phyloP scores from a whole-genome alignment of 2,113 vertebrate genomes.

The Pangasianodon hypophthalmus region DNA sequence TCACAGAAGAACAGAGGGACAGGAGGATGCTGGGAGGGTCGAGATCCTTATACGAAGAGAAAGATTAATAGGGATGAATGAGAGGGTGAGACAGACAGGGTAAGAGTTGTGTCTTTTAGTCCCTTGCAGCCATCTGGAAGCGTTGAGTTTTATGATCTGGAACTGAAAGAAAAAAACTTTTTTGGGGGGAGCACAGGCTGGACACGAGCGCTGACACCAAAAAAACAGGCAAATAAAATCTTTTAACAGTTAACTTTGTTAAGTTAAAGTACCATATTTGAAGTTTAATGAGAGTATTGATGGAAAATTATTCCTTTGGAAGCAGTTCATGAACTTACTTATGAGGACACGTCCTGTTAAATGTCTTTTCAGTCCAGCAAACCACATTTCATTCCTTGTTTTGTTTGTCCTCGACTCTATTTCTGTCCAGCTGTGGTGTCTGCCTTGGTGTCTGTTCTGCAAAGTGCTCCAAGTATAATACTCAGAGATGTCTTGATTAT shows the following conservation, averaged over 20 bases:
- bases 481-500: slow-evolving; percentile 40
- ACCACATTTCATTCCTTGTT: slow-evolving; percentile 1
- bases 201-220: neutral
- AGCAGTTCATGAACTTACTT: slow-evolving; percentile 15
- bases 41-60: slow-evolving; percentile 21
- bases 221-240: neutral
- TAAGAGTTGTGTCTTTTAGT: slow-evolving; percentile 1
- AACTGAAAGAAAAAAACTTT: neutral
- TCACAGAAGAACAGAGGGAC: slow-evolving; percentile 1
- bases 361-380: neutral
- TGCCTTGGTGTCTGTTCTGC: slow-evolving; percentile 35
- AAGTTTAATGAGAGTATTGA: neutral
- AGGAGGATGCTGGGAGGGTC: neutral
- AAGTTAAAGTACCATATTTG: neutral
- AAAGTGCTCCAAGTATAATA: slow-evolving; percentile 3
- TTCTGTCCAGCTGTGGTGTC: slow-evolving; percentile 26
- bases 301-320: neutral
- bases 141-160: neutral
- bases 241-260: neutral
- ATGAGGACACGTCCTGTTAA: neutral
- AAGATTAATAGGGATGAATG: slow-evolving; percentile 19
- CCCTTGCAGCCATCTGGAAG: slow-evolving; percentile 27
- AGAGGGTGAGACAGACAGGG: slow-evolving; percentile 8
- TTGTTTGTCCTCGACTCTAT: slow-evolving; percentile 13
- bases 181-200: neutral